A percentile compares a stretch with the other conserved stretches of the same genome.
Evolutionary conservation across 2,113 vertebrate species (phyloP).

Genomic region (Poeciliopsis retropinna): DNA sequence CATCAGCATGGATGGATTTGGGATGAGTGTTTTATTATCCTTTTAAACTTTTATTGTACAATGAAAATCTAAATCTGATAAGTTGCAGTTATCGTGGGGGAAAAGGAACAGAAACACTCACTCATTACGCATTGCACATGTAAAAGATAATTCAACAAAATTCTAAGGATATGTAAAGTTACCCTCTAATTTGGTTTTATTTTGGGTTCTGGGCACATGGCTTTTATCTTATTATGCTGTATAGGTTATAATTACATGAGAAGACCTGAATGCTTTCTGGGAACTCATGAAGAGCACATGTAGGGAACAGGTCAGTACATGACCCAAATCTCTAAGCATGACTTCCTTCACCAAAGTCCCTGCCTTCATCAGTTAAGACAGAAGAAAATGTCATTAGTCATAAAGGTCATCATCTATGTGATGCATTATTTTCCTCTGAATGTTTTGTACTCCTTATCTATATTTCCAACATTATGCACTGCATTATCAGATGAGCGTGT

Average conservation of each 20-base stretch:
- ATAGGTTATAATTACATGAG: constrained; percentile 27
- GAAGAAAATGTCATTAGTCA: constrained; percentile 14
- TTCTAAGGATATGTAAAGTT: too few relatives aligned
- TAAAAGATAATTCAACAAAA: too few relatives aligned
- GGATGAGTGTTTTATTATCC: too few relatives aligned
- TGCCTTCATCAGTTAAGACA: constrained; percentile 18
- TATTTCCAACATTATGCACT: constrained; percentile 4
- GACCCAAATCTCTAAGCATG: constrained; percentile 42
- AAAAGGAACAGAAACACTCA: too few relatives aligned
- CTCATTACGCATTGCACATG: too few relatives aligned
- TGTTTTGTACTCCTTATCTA: neutral
- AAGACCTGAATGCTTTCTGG: constrained; percentile 10
- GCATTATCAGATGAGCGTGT: constrained; percentile 31
- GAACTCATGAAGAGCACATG: constrained; percentile 18
- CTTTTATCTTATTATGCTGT: constrained; percentile 15
- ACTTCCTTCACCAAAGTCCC: constrained; percentile 37
- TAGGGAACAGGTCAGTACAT: constrained; percentile 50
- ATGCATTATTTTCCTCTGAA: constrained; percentile 2
- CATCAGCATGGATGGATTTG: too few relatives aligned
- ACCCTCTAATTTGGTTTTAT: neutral
- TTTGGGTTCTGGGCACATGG: constrained; percentile 7
- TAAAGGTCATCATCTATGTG: neutral
- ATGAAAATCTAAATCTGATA: too few relatives aligned
- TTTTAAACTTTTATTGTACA: too few relatives aligned
- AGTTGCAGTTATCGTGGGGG: too few relatives aligned